Base-by-base conservation (phyloP, 2,888 invertebrate species). In the Hoplodrina blanda region DNA sequence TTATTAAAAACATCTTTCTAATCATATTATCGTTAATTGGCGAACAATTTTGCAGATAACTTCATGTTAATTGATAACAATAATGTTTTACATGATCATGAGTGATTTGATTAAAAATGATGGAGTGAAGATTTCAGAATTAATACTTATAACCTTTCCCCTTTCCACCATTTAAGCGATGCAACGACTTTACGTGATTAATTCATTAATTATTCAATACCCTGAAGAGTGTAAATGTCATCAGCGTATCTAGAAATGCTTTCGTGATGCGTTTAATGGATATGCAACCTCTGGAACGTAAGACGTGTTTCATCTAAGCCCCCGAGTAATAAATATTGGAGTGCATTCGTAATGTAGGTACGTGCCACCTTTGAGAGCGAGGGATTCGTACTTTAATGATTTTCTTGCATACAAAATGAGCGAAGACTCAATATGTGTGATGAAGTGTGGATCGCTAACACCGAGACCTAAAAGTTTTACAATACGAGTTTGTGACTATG, bases 1-100 rank as follows among this genome's bases (percentile, higher is more conserved):
- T 2, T 25, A 50, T 57, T 57, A 71, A 25, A 59, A 73, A 62
- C 60, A 79, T 60, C 49, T 59, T 44, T 62, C 17, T 73, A 59
- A 60, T 79, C 73, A 52, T 60, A 73, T 75, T 79, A 75, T 79
- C 80, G 74, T 63, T 75, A 73, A 73, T 75, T 75, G 74, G 46
- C 20, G n/a, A 73, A 60, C 30, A 73, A 75, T 79, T 59, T 79
- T 20, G 50, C 33, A 53, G 80, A 75, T 75, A 64, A 79, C 49
- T 73, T 73, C 64, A 33, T 74, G 57, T 53, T 59, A 54, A 73
- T 62, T 71, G 79, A 74, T 74, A 78, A 73, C 4, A 61, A 57
- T 41, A 33, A 62, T 73, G 73, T 78, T 78, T 49, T 49, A 78
- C 60, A 73, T 25, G 72, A 78, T 73, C 49, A 17, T 15, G 25